Evolutionary conservation across 2,113 vertebrate genomes (phyloP), one percentile per base, ranked within the genome.

Genomic region (Eulemur rufifrons): DNA sequence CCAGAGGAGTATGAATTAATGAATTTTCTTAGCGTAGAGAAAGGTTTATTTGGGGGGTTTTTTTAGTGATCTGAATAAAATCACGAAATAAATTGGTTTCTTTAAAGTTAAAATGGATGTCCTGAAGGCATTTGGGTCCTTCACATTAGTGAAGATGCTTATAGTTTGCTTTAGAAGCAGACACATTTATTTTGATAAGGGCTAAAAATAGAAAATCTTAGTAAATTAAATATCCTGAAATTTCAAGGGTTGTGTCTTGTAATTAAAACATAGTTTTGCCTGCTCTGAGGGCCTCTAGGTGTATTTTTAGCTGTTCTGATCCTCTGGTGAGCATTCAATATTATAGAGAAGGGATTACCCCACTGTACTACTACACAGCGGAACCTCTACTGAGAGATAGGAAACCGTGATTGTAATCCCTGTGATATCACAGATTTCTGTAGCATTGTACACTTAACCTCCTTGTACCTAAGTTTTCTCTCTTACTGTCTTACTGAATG

Each of bases 141-240:
- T 89, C 69, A 92, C 17, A 21, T 92, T 39, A 68, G 21, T 89
- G n/a, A 78, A 39, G 3, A 15, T 94, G 20, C 63, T 92, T 83
- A 86, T 86, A 42, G 81, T 90, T 80, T 95, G 47, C 50, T 77
- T 91, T 73, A 69, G 25, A 61, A 64, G 80, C 29, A 83, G 25
- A 18, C 6, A 84, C 13, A 71, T 64, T 86, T 92, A 76, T 66
- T 95, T 86, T 84, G 52, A 84, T 68, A 89, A 54, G 18, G 13
- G 18, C 47, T 95, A 0, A 74, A 83, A 78, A 87, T 63, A 88
- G 34, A 77, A 94, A 69, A 59, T 52, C 56, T 77, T 86, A 76
- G n/a, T 93, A 90, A 96, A 86, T 77, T 64, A 89, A 61, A 9
- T 85, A 12, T 96, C 23, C 54, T 74, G 11, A 89, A 94, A 42